phyloP scores from a whole-genome alignment of 2,888 invertebrate species.

The Emmelina monodactyla region DNA sequence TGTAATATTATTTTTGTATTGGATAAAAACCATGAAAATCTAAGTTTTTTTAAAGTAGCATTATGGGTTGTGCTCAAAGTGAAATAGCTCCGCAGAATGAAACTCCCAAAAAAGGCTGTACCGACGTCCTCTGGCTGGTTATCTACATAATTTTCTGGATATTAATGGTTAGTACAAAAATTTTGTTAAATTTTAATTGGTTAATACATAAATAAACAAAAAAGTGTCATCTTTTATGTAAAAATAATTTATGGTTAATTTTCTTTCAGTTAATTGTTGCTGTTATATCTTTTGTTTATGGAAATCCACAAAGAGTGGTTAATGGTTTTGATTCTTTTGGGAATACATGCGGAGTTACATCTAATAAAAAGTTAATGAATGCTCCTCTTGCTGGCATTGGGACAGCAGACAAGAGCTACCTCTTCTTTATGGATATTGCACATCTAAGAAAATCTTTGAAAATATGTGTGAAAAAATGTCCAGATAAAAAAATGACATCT shows the following conservation, averaged over 20 bases:
- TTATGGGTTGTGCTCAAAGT: constrained; percentile 74
- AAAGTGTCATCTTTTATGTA: no score
- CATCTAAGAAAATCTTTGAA: constrained; percentile 80
- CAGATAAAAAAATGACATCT: constrained; percentile 69
- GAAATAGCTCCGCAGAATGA: constrained; percentile 70
- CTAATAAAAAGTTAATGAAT: constrained; percentile 77
- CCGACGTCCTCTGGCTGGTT: constrained; percentile 83
- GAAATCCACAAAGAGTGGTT: constrained; percentile 83
- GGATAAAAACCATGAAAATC: not conserved
- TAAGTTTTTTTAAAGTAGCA: not conserved
- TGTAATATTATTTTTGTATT: no score
- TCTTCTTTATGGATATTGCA: constrained; percentile 85
- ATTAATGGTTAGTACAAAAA: constrained; percentile 72
- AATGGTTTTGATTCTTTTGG: constrained; percentile 95
- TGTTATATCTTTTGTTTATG: constrained; percentile 87
- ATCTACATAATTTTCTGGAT: constrained; percentile 83
- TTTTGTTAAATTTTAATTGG: no score
- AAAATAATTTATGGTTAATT: constrained; percentile 80
- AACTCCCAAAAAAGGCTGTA: constrained; percentile 74
- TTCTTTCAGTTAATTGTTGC: constrained; percentile 77
- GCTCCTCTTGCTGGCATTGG: constrained; percentile 82
- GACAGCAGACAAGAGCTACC: constrained; percentile 77
- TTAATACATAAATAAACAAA: no score
- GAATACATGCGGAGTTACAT: constrained; percentile 88
- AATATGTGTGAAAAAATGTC: constrained; percentile 91